A percentile compares a stretch with the other conserved stretches of the same genome.
These are phyloP conservation scores for Lepidocolaptes lacrymiger DNA, from an alignment of 2,797 vertebrate species.

Conservation along the genomic window DNA sequence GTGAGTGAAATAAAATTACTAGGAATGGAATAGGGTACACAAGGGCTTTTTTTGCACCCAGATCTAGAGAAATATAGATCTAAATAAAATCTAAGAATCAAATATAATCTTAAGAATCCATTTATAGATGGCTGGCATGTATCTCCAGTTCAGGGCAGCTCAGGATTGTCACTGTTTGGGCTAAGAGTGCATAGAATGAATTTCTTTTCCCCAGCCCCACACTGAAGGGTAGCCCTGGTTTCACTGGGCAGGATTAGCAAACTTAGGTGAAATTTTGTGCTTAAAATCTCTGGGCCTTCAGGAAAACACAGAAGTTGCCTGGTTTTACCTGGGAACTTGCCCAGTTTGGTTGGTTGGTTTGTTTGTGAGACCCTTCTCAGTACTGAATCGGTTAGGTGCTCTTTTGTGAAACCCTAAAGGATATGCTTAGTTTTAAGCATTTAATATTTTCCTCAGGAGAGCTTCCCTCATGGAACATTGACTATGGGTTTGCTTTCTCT, in stretches of 20 bases:
- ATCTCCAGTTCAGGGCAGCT: background rate
- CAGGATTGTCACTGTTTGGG: background rate
- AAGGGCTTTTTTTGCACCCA: background rate
- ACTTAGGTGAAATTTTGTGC: background rate
- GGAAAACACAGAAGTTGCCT: background rate
- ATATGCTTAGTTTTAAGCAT: background rate
- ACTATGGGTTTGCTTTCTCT: background rate
- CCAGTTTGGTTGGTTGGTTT: background rate
- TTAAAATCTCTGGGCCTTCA: background rate
- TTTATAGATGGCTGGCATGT: background rate
- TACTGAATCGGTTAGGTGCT: background rate
- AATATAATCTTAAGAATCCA: background rate
- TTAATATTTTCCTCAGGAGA: background rate
- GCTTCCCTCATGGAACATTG: background rate
- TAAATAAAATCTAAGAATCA: background rate
- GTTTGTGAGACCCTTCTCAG: background rate
- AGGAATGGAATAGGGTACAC: background rate
- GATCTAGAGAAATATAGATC: background rate
- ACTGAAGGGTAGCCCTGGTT: background rate
- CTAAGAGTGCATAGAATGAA: background rate
- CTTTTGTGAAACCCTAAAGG: background rate
- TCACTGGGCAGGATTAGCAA: background rate
- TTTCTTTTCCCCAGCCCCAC: fast-evolving
- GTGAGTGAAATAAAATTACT: background rate
- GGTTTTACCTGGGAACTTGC: background rate